Evolutionary conservation across 1,140 invertebrate species (phyloP).

Genomic region (Dendroctonus valens): DNA sequence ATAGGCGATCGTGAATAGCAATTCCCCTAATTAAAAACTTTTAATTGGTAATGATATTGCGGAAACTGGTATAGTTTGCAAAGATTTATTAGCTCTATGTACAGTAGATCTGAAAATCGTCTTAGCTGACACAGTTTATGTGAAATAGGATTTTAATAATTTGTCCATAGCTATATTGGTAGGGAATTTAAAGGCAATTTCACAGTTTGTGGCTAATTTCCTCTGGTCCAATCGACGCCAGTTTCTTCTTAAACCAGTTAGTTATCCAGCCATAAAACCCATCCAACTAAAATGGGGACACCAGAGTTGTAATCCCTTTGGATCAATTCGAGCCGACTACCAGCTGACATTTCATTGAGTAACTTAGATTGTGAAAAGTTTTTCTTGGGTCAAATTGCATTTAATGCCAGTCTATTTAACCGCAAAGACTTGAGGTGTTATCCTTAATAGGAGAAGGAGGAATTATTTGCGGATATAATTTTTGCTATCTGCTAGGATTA

Average conservation of each 20-base stretch:
- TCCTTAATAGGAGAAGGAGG: too few species aligned
- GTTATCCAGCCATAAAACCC: neutral
- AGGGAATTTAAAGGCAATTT: too few species aligned
- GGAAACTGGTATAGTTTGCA: conserved; percentile 5
- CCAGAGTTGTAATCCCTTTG: conserved; percentile 40
- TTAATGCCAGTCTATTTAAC: neutral
- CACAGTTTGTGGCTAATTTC: too few species aligned
- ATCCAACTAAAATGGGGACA: conserved; percentile 24
- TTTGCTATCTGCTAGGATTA: too few species aligned
- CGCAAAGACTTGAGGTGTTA: too few species aligned
- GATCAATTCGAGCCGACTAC: conserved; percentile 40
- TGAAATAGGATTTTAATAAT: too few species aligned
- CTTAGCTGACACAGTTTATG: too few species aligned
- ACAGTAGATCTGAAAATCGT: too few species aligned
- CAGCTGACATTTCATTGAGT: conserved; percentile 38
- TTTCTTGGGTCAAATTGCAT: conserved; percentile 32
- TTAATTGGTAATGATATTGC: conserved; percentile 18
- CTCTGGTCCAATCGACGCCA: neutral
- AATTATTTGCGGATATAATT: too few species aligned
- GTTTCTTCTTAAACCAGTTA: neutral
- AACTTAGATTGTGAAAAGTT: conserved; percentile 33
- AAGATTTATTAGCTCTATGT: neutral
- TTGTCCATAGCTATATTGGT: too few species aligned
- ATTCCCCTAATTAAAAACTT: conserved; percentile 18
- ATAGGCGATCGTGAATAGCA: neutral